Percentiles rank a stretch among this genome's conserved stretches.
Evolutionary conservation across 2,797 vertebrate genomes (phyloP).

Genomic region (Chelonia mydas): DNA sequence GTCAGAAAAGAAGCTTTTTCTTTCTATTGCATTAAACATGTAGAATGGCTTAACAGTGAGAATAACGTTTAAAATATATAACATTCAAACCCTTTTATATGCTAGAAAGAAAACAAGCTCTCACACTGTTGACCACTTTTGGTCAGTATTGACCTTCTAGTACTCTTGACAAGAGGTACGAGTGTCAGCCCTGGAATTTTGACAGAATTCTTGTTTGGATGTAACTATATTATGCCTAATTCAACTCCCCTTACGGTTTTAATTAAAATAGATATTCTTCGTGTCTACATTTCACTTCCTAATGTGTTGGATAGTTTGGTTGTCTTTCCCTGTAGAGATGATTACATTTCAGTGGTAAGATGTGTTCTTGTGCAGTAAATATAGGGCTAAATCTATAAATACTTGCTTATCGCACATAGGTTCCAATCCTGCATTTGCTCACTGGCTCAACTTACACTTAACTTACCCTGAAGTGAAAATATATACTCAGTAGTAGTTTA

Average conservation of each 20-base stretch:
- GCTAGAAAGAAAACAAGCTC: not conserved
- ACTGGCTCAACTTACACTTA: not conserved
- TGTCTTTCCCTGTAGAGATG: not conserved
- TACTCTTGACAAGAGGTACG: not conserved
- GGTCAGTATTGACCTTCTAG: not conserved
- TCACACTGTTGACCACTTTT: not conserved
- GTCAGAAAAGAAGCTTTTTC: not conserved
- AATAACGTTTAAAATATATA: not conserved
- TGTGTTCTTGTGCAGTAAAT: not conserved
- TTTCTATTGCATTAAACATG: not conserved
- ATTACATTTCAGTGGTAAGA: not conserved
- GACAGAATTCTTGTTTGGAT: not conserved
- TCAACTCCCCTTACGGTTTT: not conserved
- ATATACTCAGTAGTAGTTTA: not conserved
- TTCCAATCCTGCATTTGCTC: not conserved
- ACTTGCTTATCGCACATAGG: not conserved
- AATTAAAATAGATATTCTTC: not conserved
- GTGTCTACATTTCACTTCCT: not conserved
- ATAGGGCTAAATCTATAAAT: not conserved
- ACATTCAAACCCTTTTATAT: not conserved
- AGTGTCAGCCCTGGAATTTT: fast-evolving
- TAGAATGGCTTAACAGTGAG: not conserved
- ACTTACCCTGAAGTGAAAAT: not conserved
- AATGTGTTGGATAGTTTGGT: fast-evolving
- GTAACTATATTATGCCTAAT: fast-evolving